Evolutionary conservation across 2,113 vertebrate genomes (phyloP), one percentile per base, ranked within the genome.

Genomic region (Corythornis vintsioides): DNA sequence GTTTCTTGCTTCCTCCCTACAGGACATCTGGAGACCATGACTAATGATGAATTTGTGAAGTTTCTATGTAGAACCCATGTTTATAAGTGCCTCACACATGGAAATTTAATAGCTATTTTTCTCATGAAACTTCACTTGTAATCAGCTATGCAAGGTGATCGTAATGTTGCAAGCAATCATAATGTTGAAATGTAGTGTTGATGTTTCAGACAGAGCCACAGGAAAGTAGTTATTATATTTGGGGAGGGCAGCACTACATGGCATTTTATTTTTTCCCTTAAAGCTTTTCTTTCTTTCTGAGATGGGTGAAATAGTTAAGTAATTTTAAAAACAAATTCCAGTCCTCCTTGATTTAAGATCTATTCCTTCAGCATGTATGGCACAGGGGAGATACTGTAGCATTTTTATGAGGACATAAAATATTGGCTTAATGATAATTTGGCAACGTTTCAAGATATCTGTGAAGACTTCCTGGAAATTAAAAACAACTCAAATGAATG

Each of bases 341-440:
- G 71, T 93, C 77, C 61, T 87, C 87, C 72, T 75, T 92, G 73
- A 83, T 86, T 90, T 83, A 95, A 92, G 92, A 91, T 87, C 90
- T 90, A 66, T 83, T 90, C 67, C 47, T 93, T 61, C 67, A 63
- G 95, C 65, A 71, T 89, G 35, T 87, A 67, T 64, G 55, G 80
- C 2, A 13, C 9, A 11, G 69, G 70, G 73, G 86, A 96, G 84
- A 94, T 71, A 84, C 56, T 82, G 76, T 83, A 96, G 33, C 65
- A 57, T 95, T 97, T 96, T 97, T 95, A 96, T 90, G 93, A 95
- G 95, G 74, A 93, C 92, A 94, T 96, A 96, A 97, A 97, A 95
- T 95, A 96, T 96, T 94, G 87, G 82, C 86, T 94, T 95, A 97
- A 97, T 97, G 96, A 97, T 96, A 88, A 96, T 97, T 97, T 97